Conservation (phyloP, 1,140 invertebrate genomes). For the Pinna nobilis region DNA sequence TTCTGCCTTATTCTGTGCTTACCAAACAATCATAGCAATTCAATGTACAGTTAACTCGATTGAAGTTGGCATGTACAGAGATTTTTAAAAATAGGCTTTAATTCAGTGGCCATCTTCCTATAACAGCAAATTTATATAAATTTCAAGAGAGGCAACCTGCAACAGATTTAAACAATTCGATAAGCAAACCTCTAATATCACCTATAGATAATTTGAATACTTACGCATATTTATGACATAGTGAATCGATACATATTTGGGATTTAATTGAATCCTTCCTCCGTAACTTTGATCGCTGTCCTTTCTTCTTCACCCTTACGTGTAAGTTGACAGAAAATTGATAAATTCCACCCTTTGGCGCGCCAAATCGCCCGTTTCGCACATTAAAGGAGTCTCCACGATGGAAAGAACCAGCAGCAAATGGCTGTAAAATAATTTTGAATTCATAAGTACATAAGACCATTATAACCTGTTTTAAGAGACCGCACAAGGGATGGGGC, state of each 20-base stretch:
- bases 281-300: conserved; percentile 40
- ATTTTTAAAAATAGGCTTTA: not conserved
- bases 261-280: conserved; percentile 57
- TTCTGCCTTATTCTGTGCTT: too few species aligned
- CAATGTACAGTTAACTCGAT: too few species aligned
- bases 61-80: too few species aligned
- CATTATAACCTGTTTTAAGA: not conserved
- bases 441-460: not conserved
- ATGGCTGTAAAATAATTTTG: conserved; percentile 56
- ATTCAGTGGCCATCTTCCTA: not conserved
- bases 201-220: conserved; percentile 26
- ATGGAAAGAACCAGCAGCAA: conserved; percentile 62
- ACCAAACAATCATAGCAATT: too few species aligned
- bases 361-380: conserved; percentile 57
- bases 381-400: conserved; percentile 60
- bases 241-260: conserved; percentile 62
- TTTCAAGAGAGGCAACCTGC: not conserved
- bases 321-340: conserved; percentile 67
- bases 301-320: conserved; percentile 55
- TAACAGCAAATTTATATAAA: not conserved
- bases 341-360: conserved; percentile 62
- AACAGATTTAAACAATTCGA: too few species aligned
- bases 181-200: not conserved
- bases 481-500: too few species aligned
- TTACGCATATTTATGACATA: conserved; percentile 67